Conservation (phyloP, 2,888 invertebrate genomes). For the Rambutsinella grinnellia region DNA sequence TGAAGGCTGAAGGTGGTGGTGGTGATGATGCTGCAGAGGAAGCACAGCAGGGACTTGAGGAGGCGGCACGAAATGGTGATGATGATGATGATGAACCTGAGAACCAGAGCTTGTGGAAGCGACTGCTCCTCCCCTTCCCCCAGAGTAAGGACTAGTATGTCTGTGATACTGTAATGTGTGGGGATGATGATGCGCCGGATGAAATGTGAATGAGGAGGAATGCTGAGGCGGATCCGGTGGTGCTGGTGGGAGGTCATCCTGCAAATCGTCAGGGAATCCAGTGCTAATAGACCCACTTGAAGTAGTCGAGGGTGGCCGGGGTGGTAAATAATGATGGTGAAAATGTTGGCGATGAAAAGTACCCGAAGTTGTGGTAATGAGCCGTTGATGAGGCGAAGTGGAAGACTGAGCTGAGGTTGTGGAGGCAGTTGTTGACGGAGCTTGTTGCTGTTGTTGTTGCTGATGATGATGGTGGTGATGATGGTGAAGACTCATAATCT, state of each 20-base stretch:
- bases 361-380: not conserved
- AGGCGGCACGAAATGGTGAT: conserved; percentile 27
- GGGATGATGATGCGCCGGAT: conserved; percentile 34
- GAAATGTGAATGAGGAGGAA: conserved; percentile 8
- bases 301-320: conserved; percentile 42
- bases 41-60: not conserved
- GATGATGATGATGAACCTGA: conserved; percentile 22
- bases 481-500: conserved; percentile 54
- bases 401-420: conserved; percentile 10
- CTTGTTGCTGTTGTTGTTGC: conserved; percentile 18
- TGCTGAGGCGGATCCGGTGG: not conserved
- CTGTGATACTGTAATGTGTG: conserved; percentile 26
- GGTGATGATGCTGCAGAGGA: conserved; percentile 7
- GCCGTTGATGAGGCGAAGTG: conserved; percentile 21
- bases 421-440: conserved; percentile 2
- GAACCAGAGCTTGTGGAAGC: not conserved
- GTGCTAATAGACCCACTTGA: conserved; percentile 38
- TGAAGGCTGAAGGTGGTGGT: conserved; percentile 1
- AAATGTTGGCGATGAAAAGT: not conserved
- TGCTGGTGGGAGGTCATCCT: conserved; percentile 36
- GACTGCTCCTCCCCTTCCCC: conserved; percentile 5
- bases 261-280: conserved; percentile 43
- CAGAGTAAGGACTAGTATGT: conserved; percentile 30
- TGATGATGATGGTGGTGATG: conserved; percentile 31
- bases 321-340: conserved; percentile 31